These are phyloP conservation scores for Nephrotoma appendiculata DNA, from an alignment of 2,888 invertebrate genomes.

Conservation along the genomic window DNA sequence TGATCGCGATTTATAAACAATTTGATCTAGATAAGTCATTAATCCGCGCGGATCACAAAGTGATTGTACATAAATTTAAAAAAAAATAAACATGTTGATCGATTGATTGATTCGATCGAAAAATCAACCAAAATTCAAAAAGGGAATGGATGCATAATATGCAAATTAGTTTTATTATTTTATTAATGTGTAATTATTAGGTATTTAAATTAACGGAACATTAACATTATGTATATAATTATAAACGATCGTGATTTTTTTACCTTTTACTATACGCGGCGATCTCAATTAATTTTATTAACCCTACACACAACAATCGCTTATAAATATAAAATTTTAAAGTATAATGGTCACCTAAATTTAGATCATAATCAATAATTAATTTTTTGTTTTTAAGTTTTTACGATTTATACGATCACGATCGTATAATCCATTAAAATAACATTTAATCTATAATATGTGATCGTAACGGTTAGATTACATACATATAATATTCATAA, in stretches of 20 bases:
- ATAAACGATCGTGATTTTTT: neutral
- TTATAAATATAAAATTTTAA: neutral
- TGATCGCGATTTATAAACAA: neutral
- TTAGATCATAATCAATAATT: neutral
- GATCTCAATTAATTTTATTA: neutral
- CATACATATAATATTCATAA: neutral
- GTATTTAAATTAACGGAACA: neutral
- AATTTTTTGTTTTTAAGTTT: neutral
- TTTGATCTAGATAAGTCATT: neutral
- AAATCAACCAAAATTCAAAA: neutral
- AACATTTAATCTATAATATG: neutral
- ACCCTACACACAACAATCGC: neutral
- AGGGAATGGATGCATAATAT: neutral
- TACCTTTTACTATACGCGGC: neutral
- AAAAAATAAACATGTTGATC: neutral
- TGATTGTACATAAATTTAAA: neutral
- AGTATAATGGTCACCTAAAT: neutral
- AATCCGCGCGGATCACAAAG: neutral
- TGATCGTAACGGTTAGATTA: neutral
- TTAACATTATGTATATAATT: neutral
- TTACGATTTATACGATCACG: neutral
- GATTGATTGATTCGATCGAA: neutral
- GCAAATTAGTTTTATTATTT: neutral
- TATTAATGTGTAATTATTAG: neutral
- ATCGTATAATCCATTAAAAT: neutral